Base-by-base conservation (phyloP, 2,888 invertebrate species). In the Pharmacophagus antenor region DNA sequence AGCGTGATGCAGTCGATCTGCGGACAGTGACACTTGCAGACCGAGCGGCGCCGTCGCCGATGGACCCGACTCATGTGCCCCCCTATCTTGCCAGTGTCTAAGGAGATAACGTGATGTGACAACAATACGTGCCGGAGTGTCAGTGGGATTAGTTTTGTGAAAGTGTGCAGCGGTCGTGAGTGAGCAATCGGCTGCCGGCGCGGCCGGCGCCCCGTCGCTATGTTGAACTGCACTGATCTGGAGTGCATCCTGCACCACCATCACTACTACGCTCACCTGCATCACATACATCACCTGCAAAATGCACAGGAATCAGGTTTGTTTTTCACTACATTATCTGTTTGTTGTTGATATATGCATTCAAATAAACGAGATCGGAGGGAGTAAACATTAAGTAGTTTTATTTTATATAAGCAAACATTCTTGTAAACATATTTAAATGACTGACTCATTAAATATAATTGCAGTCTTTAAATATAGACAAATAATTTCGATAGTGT, bases 151-250 rank as follows among this genome's bases (percentile, higher is more conserved):
- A 86, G 85, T 85, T 85, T 87, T 88, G 90, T 90, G 89, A 89
- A 88, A 89, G 90, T 90, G 89, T 85, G 85, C 83, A 84, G 71
- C 72, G 77, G 82, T 82, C 84, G 85, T 82, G 83, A 82, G 87
- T 81, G 81, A 79, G 74, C 73, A 71, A 72, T 70, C 76, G 75
- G 77, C 73, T 69, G 79, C 78, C 79, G 78, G 69, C 70, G 67
- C 73, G 74, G 74, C 77, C 81, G 79, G 80, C 76, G 81, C 70
- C 66, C 82, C 78, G 84, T 81, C 80, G 91, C 83, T 81, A 95
- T 95, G 95, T 91, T 95, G 88, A 94, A 95, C 88, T 95, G 95
- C 87, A 94, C 94, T 70, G 94, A 94, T 91, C 91, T 94, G 89
- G 94, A 94, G 90, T 95, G 95, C 90, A 94, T 94, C 81, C 87